These are phyloP conservation scores for Apocrypta bakeri DNA, from an alignment of 1,140 invertebrate genomes.

Conservation along the genomic window DNA sequence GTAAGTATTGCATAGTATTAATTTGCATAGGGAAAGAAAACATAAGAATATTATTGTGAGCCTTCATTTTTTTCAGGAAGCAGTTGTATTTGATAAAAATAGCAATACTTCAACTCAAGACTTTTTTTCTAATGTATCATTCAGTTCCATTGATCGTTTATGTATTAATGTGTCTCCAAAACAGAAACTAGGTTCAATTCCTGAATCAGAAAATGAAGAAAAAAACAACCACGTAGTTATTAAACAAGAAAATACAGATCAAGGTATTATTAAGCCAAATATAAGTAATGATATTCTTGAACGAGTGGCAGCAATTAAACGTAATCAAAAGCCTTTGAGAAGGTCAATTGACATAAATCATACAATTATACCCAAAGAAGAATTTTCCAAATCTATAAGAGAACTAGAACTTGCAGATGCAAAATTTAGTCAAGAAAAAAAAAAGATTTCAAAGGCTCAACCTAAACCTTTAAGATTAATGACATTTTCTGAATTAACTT, in stretches of 20 bases:
- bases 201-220: constrained; percentile 16
- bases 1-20: constrained; percentile 17
- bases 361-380: constrained; percentile 40
- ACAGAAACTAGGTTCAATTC: constrained; percentile 12
- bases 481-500: constrained; percentile 29
- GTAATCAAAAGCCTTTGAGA: constrained; percentile 38
- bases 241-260: constrained; percentile 26
- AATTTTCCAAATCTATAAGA: constrained; percentile 44
- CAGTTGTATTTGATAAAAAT: constrained; percentile 24
- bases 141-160: constrained; percentile 59
- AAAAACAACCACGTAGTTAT: neutral
- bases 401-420: constrained; percentile 64
- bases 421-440: constrained; percentile 17
- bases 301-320: constrained; percentile 42
- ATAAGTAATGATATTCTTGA: constrained; percentile 40
- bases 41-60: neutral
- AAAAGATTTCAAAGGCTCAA: neutral
- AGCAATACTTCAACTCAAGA: constrained; percentile 60
- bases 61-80: constrained; percentile 28
- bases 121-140: constrained; percentile 62
- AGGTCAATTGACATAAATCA: constrained; percentile 20
- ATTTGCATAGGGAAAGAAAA: neutral
- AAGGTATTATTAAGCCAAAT: constrained; percentile 29
- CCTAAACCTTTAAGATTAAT: constrained; percentile 7
- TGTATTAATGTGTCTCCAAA: constrained; percentile 45